Base-by-base conservation (phyloP, 2,888 invertebrate species). In the Sthenelais limicola region DNA sequence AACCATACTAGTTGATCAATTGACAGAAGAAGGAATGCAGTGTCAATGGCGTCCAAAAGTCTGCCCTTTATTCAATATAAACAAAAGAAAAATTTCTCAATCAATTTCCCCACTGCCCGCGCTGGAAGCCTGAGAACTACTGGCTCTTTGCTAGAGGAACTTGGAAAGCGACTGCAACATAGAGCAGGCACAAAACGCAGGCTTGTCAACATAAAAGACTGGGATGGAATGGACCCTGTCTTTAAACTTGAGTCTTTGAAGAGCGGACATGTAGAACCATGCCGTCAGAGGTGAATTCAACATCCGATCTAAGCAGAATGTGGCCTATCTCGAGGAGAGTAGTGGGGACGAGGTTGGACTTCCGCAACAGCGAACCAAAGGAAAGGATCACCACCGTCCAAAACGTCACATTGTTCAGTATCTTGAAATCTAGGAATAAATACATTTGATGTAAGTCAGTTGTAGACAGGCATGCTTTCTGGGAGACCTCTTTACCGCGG, bases 171-270 rank as follows among this genome's bases (percentile, higher is more conserved):
- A n/a, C n/a, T n/a, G n/a, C n/a, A n/a, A n/a, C n/a, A n/a, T n/a
- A n/a, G n/a, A n/a, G n/a, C n/a, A n/a, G n/a, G n/a, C n/a, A n/a
- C n/a, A n/a, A n/a, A n/a, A n/a, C n/a, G n/a, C n/a, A n/a, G n/a
- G n/a, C n/a, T n/a, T n/a, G n/a, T n/a, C n/a, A n/a, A n/a, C n/a
- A n/a, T n/a, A n/a, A n/a, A n/a, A n/a, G n/a, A n/a, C n/a, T n/a
- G n/a, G n/a, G n/a, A n/a, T n/a, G n/a, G n/a, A n/a, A n/a, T n/a
- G n/a, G n/a, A n/a, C n/a, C n/a, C n/a, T n/a, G n/a, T n/a, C n/a
- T n/a, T n/a, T n/a, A n/a, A n/a, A n/a, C n/a, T n/a, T n/a, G n/a
- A 43, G 43, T 43, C 43, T 43, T 43, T 43, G 43, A 43, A 43
- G 43, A 43, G 43, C 43, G 43, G 18, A 43, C 43, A 12, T 43